Base-by-base conservation (phyloP, 2,113 vertebrate genomes). In the Hipposideros armiger region DNA sequence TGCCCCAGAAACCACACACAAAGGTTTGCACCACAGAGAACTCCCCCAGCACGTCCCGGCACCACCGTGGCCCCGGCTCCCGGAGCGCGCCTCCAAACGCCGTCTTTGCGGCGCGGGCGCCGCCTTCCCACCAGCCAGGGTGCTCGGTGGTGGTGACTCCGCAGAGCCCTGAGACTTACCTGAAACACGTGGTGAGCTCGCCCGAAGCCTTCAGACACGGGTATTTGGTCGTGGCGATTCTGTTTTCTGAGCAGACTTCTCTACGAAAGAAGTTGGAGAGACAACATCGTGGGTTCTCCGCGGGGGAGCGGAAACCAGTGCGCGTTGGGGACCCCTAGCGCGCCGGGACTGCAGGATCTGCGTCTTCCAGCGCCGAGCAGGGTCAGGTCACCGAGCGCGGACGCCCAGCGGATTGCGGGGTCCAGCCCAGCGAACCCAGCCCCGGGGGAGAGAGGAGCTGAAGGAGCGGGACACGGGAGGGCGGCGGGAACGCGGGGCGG, bases 141-240 rank as follows among this genome's bases (percentile, higher is more conserved):
- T 0, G 62, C 64, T 11, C 36, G 1, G 32, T 0, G 14, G 64
- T 19, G 6, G 64, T 19, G 6, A 60, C 22, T 9, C 47, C 0
- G 28, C 40, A 0, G 47, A 19, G 3, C 28, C 54, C 30, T 4
- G 3, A 24, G 47, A 20, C 98, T 98, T 98, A 99, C 99, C 99
- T 99, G 99, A 99, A 99, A 97, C 99, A 99, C 66, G 99, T 99
- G 50, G 99, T 98, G 64, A 99, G 97, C 97, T 99, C 99, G 26
- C 99, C 99, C 3, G 98, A 98, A 69, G 99, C 81, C 86, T 99
- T 99, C 96, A 99, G 96, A 94, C 99, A 99, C 24, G 99, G 99
- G 92, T 99, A 99, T 60, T 98, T 99, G 13, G 99, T 99, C 17
- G 99, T 99, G n/a, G 99, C 98, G 85, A 99, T 98, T 95, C 99